Conservation (phyloP, 2,797 vertebrate genomes). For the Sebastes matsubarae region DNA sequence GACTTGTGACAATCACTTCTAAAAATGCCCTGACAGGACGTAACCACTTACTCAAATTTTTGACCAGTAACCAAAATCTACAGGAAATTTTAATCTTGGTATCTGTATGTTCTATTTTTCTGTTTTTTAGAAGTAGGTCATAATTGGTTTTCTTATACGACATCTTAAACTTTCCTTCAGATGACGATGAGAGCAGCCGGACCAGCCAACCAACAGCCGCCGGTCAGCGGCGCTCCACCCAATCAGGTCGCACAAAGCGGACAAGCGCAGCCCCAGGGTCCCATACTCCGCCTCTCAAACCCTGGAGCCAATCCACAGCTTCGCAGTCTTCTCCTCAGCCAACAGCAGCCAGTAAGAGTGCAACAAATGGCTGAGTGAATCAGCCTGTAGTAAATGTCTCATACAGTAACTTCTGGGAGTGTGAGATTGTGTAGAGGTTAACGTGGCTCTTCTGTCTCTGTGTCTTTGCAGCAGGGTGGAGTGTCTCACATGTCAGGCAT, state of each 20-base stretch:
- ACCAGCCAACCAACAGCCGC: conserved; percentile 78
- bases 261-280: conserved; percentile 81
- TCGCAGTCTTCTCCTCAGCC: conserved; percentile 92
- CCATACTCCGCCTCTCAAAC: conserved; percentile 89
- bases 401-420: neutral
- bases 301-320: conserved; percentile 94
- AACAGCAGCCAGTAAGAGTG: conserved; percentile 89
- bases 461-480: conserved; percentile 79
- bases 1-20: neutral
- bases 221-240: conserved; percentile 78
- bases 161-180: conserved; percentile 53
- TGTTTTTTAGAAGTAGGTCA: neutral
- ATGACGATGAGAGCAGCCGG: conserved; percentile 84
- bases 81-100: neutral
- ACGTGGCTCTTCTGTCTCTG: neutral
- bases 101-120: neutral
- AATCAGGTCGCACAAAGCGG: conserved; percentile 83
- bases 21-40: neutral
- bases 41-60: neutral
- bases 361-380: neutral
- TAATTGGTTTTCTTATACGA: neutral
- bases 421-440: neutral
- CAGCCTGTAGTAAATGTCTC: neutral
- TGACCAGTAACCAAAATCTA: neutral
- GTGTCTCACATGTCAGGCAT: conserved; percentile 89